A percentile compares a stretch with the other conserved stretches of the same genome.
These are phyloP conservation scores for Stichopus horrens DNA, from an alignment of 53 echinoderm and acorn worm genomes.

Conservation along the genomic window DNA sequence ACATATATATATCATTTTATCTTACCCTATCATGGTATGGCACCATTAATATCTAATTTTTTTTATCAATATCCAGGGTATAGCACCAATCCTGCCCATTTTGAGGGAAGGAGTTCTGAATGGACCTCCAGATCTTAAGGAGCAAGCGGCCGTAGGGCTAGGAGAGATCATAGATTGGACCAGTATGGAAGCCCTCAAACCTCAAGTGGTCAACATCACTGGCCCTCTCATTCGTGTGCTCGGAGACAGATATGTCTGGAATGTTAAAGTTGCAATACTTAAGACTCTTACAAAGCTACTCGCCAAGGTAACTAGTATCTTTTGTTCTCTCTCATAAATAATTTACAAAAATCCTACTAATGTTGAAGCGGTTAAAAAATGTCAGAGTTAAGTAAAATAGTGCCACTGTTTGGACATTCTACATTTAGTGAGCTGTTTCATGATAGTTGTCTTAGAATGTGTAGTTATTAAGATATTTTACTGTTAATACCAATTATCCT, in stretches of 20 bases:
- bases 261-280: slow-evolving; percentile 92
- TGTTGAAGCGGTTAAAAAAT: too few relatives aligned
- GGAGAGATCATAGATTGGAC: slow-evolving; percentile 89
- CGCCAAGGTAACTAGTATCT: slow-evolving; percentile 65
- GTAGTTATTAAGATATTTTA: too few relatives aligned
- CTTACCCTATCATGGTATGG: not conserved
- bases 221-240: slow-evolving; percentile 94
- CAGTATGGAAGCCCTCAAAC: slow-evolving; percentile 84
- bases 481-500: too few relatives aligned
- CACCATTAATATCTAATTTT: not conserved
- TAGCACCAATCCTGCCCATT: slow-evolving; percentile 88
- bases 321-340: too few relatives aligned
- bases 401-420: too few relatives aligned
- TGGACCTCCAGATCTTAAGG: slow-evolving; percentile 89
- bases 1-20: not conserved
- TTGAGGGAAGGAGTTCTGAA: slow-evolving; percentile 93
- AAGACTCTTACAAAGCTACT: slow-evolving; percentile 83
- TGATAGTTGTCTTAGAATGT: too few relatives aligned
- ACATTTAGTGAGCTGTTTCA: too few relatives aligned
- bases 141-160: slow-evolving; percentile 83
- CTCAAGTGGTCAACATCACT: slow-evolving; percentile 94
- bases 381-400: too few relatives aligned
- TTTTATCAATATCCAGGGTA: slow-evolving; percentile 62
- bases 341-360: too few relatives aligned
- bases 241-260: slow-evolving; percentile 94